Evolutionary conservation across 1,140 invertebrate genomes (phyloP), one percentile per base, ranked within the genome.

Genomic region (Formica exsecta): DNA sequence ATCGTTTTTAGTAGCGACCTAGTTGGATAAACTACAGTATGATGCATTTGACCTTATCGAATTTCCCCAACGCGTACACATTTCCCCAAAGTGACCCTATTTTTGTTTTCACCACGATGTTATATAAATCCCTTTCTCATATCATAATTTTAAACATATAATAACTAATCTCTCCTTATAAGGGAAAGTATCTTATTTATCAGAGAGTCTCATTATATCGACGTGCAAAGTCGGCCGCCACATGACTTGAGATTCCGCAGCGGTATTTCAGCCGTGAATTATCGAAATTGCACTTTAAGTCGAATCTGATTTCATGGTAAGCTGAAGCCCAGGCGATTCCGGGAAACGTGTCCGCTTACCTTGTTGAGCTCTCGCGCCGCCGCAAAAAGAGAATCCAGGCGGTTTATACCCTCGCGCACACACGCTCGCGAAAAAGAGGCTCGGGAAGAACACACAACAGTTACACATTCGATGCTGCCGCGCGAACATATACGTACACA

Each of bases 361-460:
- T 64, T 29, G 75, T 80, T 73, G 73, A 44, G 71, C 79, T 87
- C 90, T 92, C 85, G 86, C 74, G 73, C 79, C 64, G 71, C 74
- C 86, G 81, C 54, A 88, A 89, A 91, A 91, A 86, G 86, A 90
- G 91, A 90, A 92, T 90, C 77, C 77, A 57, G 89, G 83, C 87
- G 91, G 91, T 89, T 93, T 91, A 89, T 85, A 87, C 87, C 68
- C 85, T 84, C 87, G 88, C 48, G 6, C 16, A 19, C 48, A 19
- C 3, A 19, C 4, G 48, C 5, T 19, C 85, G 29, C 25, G 22
- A 62, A 73, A 75, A 84, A 3, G n/a, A 71, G 36, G 87, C 71
- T 16, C 54, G 59, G 75, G 41, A 11, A 76, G 48, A 51, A 74
- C 74, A 86, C 76, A 89, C 57, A 87, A 85, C 80, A 62, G 71